A percentile compares a stretch with the other conserved stretches of the same genome.
Conservation (phyloP, 2,797 vertebrate genomes). For the Oreochromis grahami region DNA sequence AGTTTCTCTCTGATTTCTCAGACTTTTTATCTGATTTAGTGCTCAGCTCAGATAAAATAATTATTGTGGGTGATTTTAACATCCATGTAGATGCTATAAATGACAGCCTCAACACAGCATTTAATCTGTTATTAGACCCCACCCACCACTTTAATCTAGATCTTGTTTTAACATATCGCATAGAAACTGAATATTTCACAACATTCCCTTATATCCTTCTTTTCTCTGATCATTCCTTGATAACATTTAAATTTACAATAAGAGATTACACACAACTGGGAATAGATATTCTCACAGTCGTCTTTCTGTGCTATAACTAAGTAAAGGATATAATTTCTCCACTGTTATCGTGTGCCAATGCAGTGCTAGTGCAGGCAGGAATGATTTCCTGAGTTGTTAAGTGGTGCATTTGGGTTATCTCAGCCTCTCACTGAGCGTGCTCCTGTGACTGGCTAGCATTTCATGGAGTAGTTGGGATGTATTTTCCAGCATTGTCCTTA, state of each 20-base stretch:
- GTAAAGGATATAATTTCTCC: background rate
- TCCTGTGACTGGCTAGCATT: fast-evolving
- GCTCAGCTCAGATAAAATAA: background rate
- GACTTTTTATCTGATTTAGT: background rate
- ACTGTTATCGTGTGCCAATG: background rate
- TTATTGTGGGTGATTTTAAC: background rate
- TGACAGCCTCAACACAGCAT: fast-evolving
- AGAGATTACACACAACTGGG: background rate
- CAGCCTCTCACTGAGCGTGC: background rate
- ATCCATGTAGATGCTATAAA: background rate
- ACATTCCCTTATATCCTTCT: background rate
- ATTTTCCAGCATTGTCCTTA: background rate
- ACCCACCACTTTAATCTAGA: background rate
- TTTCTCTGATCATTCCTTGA: background rate
- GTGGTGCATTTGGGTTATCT: background rate
- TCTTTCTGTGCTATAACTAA: background rate
- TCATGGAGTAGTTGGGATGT: background rate
- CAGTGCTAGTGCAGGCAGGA: background rate
- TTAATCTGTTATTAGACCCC: background rate
- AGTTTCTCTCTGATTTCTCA: background rate
- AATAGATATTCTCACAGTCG: background rate
- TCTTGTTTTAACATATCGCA: background rate
- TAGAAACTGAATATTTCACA: background rate
- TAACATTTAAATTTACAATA: background rate
- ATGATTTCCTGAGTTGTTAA: background rate